Conservation (phyloP, 2,888 invertebrate species). For the Polyploca ridens region DNA sequence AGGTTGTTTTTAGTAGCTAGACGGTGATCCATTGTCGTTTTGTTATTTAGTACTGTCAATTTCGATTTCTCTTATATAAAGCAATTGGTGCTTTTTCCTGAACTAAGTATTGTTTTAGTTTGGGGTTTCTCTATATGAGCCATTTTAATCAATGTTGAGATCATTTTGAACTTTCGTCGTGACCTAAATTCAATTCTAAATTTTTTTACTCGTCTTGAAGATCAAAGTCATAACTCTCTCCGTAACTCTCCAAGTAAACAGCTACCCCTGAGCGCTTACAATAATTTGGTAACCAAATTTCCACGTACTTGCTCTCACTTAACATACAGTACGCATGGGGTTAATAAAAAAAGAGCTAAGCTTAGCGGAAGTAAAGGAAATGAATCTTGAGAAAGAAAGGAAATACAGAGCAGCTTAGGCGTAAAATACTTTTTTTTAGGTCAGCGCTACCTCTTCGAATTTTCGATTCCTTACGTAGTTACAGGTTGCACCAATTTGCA, state of each 20-base stretch:
- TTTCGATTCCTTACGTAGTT: no score
- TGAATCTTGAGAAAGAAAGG: conserved; percentile 16
- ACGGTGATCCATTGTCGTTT: conserved; percentile 5
- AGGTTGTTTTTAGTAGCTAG: conserved; percentile 15
- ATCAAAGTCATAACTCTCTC: not conserved
- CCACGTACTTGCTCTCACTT: conserved; percentile 3
- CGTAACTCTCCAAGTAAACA: not conserved
- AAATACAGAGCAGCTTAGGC: not conserved
- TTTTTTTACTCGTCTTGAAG: not conserved
- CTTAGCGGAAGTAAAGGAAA: conserved; percentile 25
- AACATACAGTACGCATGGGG: conserved; percentile 1
- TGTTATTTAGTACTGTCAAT: not conserved
- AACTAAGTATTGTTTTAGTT: no score
- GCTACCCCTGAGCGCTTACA: not conserved
- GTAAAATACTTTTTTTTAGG: not conserved
- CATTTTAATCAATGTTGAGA: no score
- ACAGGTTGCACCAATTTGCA: no score
- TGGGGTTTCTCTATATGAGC: not conserved
- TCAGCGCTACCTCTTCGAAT: no score
- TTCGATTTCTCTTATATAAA: not conserved
- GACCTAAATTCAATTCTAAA: not conserved
- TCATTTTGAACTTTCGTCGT: not conserved
- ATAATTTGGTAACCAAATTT: conserved; percentile 8
- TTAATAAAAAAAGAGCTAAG: conserved; percentile 18
- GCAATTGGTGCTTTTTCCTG: no score